Evolutionary conservation across 2,113 vertebrate genomes (phyloP).

Genomic region (Myotis yumanensis): DNA sequence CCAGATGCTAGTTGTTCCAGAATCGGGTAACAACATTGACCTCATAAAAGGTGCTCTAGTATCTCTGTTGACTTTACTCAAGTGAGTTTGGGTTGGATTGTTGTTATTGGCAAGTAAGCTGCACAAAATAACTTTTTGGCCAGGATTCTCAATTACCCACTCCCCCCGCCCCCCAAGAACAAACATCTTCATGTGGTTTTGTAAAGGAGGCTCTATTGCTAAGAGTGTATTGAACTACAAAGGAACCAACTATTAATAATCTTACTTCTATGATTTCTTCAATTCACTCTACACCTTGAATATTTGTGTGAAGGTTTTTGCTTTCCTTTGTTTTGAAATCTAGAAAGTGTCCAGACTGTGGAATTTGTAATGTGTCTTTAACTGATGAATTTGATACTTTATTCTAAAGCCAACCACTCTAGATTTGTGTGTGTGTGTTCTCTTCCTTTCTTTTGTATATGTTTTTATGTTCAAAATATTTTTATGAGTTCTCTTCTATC

Average conservation of each 20-base stretch:
- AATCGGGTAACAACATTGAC: neutral
- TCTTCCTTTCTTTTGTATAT: neutral
- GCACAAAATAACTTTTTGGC: neutral
- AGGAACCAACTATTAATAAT: neutral
- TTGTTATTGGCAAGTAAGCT: neutral
- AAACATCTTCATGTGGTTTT: neutral
- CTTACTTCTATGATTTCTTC: neutral
- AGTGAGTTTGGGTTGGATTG: neutral
- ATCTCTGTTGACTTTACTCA: neutral
- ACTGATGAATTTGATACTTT: slow-evolving; percentile 22
- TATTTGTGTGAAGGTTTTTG: neutral
- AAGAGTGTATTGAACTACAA: neutral
- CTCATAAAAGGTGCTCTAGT: neutral
- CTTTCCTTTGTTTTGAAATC: slow-evolving; percentile 21
- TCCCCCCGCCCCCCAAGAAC: neutral
- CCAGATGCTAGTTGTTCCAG: neutral
- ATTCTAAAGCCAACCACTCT: slow-evolving; percentile 53
- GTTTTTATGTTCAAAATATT: neutral
- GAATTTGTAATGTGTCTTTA: slow-evolving; percentile 68
- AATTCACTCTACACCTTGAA: neutral
- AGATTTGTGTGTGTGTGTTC: neutral
- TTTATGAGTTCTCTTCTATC: neutral
- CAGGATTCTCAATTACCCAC: neutral
- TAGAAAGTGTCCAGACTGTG: slow-evolving; percentile 58
- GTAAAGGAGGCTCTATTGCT: neutral